Conservation (phyloP, 2,888 invertebrate genomes). For the Pimpla rufipes region DNA sequence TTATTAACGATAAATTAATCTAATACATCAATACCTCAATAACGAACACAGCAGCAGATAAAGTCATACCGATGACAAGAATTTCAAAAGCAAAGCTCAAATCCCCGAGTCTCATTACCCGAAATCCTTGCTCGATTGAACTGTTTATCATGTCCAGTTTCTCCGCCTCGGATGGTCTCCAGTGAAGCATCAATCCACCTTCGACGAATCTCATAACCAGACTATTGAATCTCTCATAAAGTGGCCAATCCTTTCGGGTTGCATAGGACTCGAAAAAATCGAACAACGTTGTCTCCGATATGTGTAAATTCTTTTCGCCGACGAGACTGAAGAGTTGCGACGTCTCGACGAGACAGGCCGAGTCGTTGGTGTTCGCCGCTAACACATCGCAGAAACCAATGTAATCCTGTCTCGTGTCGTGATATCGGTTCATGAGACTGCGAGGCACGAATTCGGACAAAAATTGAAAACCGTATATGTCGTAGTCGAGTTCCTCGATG, state of each 20-base stretch:
- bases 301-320: not conserved
- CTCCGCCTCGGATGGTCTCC: not conserved
- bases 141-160: not conserved
- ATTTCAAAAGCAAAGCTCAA: not conserved
- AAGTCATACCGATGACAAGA: not conserved
- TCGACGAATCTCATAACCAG: not conserved
- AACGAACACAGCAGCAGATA: not conserved
- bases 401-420: too few species aligned
- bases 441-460: not conserved
- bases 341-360: not conserved
- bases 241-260: not conserved
- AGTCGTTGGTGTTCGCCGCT: not conserved
- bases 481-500: not conserved
- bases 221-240: not conserved
- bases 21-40: not conserved
- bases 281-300: not conserved
- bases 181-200: not conserved
- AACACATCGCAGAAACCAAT: not conserved
- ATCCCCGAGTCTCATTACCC: not conserved
- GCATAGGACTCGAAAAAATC: not conserved
- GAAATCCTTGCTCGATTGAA: not conserved
- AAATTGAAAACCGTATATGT: constrained; percentile 7
- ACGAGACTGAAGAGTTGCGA: not conserved
- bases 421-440: not conserved
- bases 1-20: too few species aligned